Evolutionary conservation across 2,888 invertebrate species (phyloP).

Genomic region (Cylloceria caligata): DNA sequence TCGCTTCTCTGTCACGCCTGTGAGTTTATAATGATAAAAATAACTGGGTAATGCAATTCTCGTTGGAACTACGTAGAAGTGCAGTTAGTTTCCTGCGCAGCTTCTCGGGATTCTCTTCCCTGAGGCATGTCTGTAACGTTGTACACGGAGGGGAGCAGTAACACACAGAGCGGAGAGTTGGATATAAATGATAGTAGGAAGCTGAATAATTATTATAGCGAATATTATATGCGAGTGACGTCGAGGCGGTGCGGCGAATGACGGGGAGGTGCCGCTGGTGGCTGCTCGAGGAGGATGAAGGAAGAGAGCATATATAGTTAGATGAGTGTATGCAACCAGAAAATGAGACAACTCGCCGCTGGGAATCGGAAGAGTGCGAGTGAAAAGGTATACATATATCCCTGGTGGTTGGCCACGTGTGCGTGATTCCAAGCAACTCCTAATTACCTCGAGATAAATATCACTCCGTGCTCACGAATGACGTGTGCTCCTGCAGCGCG

Average conservation of each 20-base stretch:
- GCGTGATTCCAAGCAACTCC: slow-evolving; percentile 79
- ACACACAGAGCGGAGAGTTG: slow-evolving; percentile 42
- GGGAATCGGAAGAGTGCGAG: slow-evolving; percentile 68
- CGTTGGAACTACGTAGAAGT: slow-evolving; percentile 45
- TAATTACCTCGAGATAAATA: slow-evolving; percentile 82
- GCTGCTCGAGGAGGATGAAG: slow-evolving; percentile 37
- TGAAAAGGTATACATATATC: slow-evolving; percentile 60
- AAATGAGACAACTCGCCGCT: slow-evolving; percentile 44
- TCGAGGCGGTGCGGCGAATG: slow-evolving; percentile 62
- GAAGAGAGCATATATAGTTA: slow-evolving; percentile 31
- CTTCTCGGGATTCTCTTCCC: slow-evolving; percentile 54
- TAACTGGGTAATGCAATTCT: slow-evolving; percentile 57
- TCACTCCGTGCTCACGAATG: slow-evolving; percentile 79
- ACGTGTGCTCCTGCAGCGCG: slow-evolving; percentile 81
- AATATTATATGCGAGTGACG: slow-evolving; percentile 68
- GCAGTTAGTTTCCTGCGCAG: slow-evolving; percentile 58
- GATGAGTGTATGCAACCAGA: slow-evolving; percentile 40
- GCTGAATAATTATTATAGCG: slow-evolving; percentile 75
- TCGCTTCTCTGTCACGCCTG: slow-evolving; percentile 46
- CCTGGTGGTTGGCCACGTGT: slow-evolving; percentile 57
- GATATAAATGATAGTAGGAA: slow-evolving; percentile 71
- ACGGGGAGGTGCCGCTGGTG: slow-evolving; percentile 41
- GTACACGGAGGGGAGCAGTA: slow-evolving; percentile 3
- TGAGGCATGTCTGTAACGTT: slow-evolving; percentile 32
- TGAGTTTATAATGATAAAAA: slow-evolving; percentile 40